Conservation (phyloP, 2,113 vertebrate genomes). For the Oceanodroma tethys region DNA sequence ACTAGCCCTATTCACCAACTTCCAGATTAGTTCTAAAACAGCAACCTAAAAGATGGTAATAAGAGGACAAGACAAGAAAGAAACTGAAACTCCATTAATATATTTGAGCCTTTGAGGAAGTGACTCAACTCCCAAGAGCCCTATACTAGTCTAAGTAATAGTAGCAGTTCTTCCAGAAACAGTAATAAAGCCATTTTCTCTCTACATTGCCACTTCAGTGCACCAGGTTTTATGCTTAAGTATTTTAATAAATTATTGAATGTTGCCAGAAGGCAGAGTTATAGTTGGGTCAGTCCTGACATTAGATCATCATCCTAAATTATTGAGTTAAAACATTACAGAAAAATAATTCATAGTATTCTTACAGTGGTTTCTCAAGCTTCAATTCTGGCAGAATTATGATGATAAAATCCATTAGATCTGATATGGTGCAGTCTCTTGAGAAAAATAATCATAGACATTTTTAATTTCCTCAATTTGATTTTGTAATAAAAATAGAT, state of each 20-base stretch:
- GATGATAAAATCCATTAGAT: background rate
- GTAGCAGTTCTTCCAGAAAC: conserved; percentile 9
- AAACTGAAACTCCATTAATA: conserved; percentile 11
- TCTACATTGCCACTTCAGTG: background rate
- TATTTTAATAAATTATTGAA: conserved; percentile 50
- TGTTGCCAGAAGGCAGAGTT: conserved; percentile 37
- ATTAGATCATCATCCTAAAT: conserved; percentile 51
- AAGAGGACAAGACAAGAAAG: background rate
- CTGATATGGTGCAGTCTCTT: background rate
- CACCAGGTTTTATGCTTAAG: background rate
- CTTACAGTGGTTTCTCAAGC: background rate
- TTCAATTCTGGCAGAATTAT: background rate
- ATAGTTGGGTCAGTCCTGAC: background rate
- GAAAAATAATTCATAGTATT: conserved; percentile 17
- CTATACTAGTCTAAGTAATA: background rate
- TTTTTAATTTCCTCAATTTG: background rate
- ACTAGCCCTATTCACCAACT: background rate
- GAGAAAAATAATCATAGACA: background rate
- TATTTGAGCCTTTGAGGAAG: background rate
- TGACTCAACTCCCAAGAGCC: conserved; percentile 19
- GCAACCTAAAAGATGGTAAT: background rate
- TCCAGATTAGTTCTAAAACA: background rate
- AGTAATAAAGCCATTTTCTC: conserved; percentile 28
- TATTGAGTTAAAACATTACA: conserved; percentile 19
- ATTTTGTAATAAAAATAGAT: background rate